These are phyloP conservation scores for Heteromyza rotundicornis DNA, from an alignment of 2,888 invertebrate genomes.

Conservation along the genomic window DNA sequence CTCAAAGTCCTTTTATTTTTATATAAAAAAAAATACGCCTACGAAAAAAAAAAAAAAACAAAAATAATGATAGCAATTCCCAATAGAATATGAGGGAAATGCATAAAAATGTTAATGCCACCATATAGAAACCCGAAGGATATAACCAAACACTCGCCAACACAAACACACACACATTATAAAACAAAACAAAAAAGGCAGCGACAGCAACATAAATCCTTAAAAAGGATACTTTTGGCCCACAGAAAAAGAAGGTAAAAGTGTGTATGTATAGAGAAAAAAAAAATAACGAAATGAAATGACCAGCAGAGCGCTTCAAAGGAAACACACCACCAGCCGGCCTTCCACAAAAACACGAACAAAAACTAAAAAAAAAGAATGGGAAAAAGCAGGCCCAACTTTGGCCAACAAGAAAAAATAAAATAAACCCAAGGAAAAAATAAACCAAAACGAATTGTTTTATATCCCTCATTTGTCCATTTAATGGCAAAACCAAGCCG, in stretches of 20 bases:
- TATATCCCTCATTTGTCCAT: slow-evolving; percentile 60
- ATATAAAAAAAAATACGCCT: slow-evolving; percentile 16
- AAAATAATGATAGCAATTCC: slow-evolving; percentile 41
- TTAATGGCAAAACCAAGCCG: slow-evolving; percentile 56
- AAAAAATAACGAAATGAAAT: no score
- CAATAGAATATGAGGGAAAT: slow-evolving; percentile 30
- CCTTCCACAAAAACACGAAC: slow-evolving; percentile 18
- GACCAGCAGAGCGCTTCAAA: slow-evolving; percentile 33
- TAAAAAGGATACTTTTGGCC: slow-evolving; percentile 34
- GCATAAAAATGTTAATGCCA: slow-evolving; percentile 23
- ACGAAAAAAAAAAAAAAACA: slow-evolving; percentile 25
- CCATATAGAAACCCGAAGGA: slow-evolving; percentile 30
- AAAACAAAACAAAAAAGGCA: not conserved
- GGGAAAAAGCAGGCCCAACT: slow-evolving; percentile 24
- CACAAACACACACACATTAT: slow-evolving; percentile 28
- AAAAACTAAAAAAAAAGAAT: slow-evolving; percentile 19
- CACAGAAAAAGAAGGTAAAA: slow-evolving; percentile 26
- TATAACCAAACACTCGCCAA: slow-evolving; percentile 33
- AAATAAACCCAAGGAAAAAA: slow-evolving; percentile 37
- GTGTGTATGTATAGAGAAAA: slow-evolving; percentile 40
- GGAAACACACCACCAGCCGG: slow-evolving; percentile 12
- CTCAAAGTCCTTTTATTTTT: not conserved
- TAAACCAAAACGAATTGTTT: slow-evolving; percentile 59
- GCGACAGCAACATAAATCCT: slow-evolving; percentile 18
- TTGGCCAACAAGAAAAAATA: slow-evolving; percentile 14